phyloP scores from a whole-genome alignment of 2,797 vertebrate genomes.

The Adrianichthys oophorus region DNA sequence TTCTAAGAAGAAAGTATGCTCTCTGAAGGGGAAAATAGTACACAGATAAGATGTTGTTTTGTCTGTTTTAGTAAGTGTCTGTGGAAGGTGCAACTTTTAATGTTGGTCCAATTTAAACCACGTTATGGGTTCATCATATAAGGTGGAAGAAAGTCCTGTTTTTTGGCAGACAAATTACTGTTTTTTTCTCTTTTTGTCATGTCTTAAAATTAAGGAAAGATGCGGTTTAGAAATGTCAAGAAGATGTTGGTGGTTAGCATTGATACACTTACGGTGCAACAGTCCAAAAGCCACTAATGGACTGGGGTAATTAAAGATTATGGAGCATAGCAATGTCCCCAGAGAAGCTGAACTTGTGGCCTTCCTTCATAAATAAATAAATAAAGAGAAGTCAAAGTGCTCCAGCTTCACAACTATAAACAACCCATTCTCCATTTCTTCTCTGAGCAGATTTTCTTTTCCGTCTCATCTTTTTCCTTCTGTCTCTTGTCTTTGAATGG shows the following conservation, averaged over 20 bases:
- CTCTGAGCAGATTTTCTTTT: slow-evolving; percentile 17
- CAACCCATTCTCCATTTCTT: slow-evolving; percentile 16
- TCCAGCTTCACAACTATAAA: slow-evolving; percentile 4
- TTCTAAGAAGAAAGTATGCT: slow-evolving; percentile 29
- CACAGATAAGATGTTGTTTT: slow-evolving; percentile 21
- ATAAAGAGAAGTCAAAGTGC: slow-evolving; percentile 27
- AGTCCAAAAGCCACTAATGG: slow-evolving; percentile 58
- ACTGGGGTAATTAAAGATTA: slow-evolving; percentile 57
- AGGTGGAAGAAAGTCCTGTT: slow-evolving; percentile 10
- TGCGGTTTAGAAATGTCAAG: slow-evolving; percentile 11
- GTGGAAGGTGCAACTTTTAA: slow-evolving; percentile 29
- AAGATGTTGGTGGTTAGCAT: slow-evolving; percentile 43
- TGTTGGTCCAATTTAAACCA: slow-evolving; percentile 30
- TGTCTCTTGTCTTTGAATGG: slow-evolving; percentile 16
- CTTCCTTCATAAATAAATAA: not conserved
- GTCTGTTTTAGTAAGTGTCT: slow-evolving; percentile 16
- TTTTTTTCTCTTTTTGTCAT: slow-evolving; percentile 5
- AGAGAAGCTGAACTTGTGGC: slow-evolving; percentile 54
- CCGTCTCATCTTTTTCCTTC: slow-evolving; percentile 6
- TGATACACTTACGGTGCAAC: slow-evolving; percentile 24
- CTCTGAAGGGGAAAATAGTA: slow-evolving; percentile 27
- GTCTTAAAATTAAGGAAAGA: too few relatives aligned
- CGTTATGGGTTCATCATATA: not conserved
- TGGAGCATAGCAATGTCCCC: slow-evolving; percentile 43
- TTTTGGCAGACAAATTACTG: slow-evolving; percentile 23